Evolutionary conservation across 2,113 vertebrate species (phyloP).

Genomic region (Apus apus): DNA sequence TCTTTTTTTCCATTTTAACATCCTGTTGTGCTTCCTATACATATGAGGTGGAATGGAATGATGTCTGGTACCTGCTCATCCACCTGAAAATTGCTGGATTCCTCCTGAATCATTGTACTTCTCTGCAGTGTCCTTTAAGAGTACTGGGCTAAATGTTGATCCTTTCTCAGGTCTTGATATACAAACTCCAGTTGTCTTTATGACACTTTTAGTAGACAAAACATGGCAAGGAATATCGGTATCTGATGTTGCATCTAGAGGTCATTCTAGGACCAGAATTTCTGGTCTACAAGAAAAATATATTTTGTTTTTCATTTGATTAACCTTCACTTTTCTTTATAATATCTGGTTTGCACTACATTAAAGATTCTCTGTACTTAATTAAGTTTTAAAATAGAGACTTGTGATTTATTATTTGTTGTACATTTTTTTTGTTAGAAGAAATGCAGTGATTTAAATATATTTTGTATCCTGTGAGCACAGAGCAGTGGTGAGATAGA

Average conservation of each 20-base stretch:
- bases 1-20: background rate
- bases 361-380: background rate
- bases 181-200: background rate
- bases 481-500: background rate
- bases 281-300: background rate
- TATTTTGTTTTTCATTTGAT: background rate
- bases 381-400: background rate
- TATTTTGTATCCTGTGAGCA: background rate
- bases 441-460: background rate
- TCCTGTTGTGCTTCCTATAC: background rate
- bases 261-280: background rate
- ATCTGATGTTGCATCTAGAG: background rate
- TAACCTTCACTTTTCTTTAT: background rate
- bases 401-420: background rate
- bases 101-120: background rate
- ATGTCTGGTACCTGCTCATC: background rate
- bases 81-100: background rate
- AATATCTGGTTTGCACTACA: background rate
- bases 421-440: background rate
- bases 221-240: background rate
- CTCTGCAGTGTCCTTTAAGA: background rate
- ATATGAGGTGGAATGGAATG: background rate
- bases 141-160: background rate
- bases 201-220: background rate
- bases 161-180: background rate